These are phyloP conservation scores for Diphyllodes magnificus DNA, from an alignment of 2,113 vertebrate species.

Conservation along the genomic window DNA sequence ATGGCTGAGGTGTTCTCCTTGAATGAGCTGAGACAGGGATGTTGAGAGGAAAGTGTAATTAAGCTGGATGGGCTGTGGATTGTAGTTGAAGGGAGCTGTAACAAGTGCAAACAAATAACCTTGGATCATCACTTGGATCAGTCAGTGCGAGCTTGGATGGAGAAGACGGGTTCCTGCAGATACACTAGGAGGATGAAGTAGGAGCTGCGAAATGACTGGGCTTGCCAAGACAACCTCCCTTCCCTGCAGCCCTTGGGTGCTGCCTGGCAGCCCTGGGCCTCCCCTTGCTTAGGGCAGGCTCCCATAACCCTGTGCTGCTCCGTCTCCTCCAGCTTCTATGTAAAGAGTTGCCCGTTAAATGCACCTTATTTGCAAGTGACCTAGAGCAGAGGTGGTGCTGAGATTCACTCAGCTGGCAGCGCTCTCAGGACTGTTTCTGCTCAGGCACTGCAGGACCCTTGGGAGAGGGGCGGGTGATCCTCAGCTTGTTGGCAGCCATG, in stretches of 20 bases:
- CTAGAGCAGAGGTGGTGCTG: neutral
- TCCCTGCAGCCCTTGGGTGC: neutral
- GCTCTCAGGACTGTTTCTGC: neutral
- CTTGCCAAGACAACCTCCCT: neutral
- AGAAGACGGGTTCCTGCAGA: neutral
- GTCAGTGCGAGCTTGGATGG: neutral
- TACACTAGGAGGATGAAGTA: neutral
- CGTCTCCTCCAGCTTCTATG: neutral
- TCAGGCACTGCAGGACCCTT: neutral
- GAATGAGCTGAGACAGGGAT: neutral
- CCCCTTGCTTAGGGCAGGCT: neutral
- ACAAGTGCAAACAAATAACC: neutral
- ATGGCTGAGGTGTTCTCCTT: neutral
- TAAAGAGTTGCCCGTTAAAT: neutral
- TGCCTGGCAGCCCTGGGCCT: neutral
- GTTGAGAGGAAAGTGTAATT: neutral
- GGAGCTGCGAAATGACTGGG: neutral
- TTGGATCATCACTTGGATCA: neutral
- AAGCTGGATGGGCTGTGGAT: neutral
- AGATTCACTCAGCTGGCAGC: neutral
- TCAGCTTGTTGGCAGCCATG: rapidly evolving
- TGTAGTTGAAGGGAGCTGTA: neutral
- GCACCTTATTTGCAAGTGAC: neutral
- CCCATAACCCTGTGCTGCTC: neutral
- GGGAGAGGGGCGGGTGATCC: neutral